Conservation (phyloP, 2,797 vertebrate genomes). For the Fringilla coelebs region DNA sequence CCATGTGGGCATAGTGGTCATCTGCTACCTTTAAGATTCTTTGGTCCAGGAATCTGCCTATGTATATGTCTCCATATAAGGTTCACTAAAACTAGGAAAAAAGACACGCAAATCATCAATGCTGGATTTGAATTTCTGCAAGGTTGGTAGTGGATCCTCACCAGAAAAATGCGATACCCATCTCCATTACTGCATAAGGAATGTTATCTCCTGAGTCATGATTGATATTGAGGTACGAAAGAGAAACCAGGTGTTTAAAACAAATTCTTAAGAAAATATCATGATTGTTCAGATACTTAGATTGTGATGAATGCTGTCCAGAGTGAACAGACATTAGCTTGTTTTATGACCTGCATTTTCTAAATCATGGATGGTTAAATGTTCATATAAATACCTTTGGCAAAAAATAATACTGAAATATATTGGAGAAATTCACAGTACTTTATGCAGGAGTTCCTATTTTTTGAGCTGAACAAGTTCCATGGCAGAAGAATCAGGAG, state of each 20-base stretch:
- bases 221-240: background rate
- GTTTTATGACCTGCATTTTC: background rate
- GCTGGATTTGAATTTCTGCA: background rate
- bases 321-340: background rate
- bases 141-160: background rate
- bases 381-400: background rate
- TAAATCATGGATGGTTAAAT: background rate
- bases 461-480: background rate
- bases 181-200: background rate
- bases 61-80: background rate
- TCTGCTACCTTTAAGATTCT: background rate
- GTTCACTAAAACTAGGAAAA: background rate
- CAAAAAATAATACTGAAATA: background rate
- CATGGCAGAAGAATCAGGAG: background rate
- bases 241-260: background rate
- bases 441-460: background rate
- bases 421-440: background rate
- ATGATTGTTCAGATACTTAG: background rate
- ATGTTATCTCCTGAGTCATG: background rate
- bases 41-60: background rate
- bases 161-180: background rate
- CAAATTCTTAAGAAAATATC: background rate
- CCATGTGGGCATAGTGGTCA: accelerated
- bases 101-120: accelerated
- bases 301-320: background rate